Conservation (phyloP, 2,797 vertebrate species). For the Nannoperca obscura region DNA sequence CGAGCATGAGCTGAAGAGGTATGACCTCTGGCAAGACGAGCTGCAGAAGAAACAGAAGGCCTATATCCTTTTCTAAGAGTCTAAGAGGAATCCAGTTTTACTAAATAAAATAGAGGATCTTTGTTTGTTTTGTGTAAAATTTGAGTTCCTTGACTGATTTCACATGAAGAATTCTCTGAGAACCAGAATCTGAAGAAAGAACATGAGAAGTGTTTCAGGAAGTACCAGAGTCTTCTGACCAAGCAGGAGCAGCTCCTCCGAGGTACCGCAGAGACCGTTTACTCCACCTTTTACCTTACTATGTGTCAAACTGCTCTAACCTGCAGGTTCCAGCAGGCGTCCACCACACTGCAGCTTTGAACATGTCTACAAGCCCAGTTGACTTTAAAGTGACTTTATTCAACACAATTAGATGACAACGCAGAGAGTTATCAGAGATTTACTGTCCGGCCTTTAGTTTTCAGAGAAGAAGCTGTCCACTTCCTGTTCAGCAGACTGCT, state of each 20-base stretch:
- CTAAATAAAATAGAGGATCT: neutral
- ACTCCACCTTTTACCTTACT: too few relatives aligned
- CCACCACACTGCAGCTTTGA: too few relatives aligned
- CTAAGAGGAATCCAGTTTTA: neutral
- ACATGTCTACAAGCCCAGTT: too few relatives aligned
- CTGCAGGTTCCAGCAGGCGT: too few relatives aligned
- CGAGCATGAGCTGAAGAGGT: slow-evolving; percentile 95
- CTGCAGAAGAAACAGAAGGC: slow-evolving; percentile 94
- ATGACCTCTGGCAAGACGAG: slow-evolving; percentile 95
- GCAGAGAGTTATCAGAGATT: too few relatives aligned
- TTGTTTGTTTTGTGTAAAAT: neutral
- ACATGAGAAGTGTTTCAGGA: slow-evolving; percentile 93
- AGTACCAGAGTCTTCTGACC: slow-evolving; percentile 92
- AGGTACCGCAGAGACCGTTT: slow-evolving; percentile 84
- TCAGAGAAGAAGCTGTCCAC: too few relatives aligned
- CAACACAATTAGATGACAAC: too few relatives aligned
- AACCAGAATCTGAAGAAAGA: slow-evolving; percentile 93
- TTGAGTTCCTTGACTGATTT: slow-evolving; percentile 52
- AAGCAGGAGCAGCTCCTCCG: slow-evolving; percentile 95
- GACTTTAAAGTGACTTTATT: too few relatives aligned
- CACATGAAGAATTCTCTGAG: slow-evolving; percentile 92
- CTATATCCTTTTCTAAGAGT: slow-evolving; percentile 90
- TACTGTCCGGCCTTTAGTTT: too few relatives aligned
- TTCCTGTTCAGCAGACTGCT: too few relatives aligned
- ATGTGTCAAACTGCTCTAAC: too few relatives aligned